These are phyloP conservation scores for Oenanthe melanoleuca DNA, from an alignment of 2,113 vertebrate species.

Conservation along the genomic window DNA sequence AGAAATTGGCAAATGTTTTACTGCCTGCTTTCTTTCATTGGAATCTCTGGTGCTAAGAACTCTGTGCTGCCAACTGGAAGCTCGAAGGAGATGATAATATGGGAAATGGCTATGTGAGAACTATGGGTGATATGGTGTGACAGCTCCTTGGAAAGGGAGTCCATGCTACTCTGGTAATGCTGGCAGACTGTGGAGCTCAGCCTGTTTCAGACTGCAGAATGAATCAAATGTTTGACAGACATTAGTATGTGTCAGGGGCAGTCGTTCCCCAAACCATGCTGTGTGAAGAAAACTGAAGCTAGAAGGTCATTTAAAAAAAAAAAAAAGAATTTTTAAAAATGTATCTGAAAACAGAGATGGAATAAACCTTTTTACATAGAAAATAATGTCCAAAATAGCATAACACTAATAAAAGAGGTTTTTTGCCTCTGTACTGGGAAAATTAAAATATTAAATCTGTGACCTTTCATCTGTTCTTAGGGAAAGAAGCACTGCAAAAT, in stretches of 20 bases:
- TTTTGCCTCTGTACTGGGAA: neutral
- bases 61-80: neutral
- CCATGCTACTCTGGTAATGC: neutral
- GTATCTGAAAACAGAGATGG: neutral
- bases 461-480: neutral
- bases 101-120: neutral
- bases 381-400: neutral
- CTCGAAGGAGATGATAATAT: neutral
- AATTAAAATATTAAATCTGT: neutral
- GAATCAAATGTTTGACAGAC: slow-evolving; percentile 9
- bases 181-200: neutral
- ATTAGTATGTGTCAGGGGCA: neutral
- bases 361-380: neutral
- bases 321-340: neutral
- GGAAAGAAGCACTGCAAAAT: neutral
- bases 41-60: neutral
- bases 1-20: neutral
- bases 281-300: neutral
- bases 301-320: neutral
- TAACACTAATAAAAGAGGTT: neutral
- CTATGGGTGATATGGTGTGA: neutral
- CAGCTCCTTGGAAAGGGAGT: neutral
- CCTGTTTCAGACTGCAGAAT: slow-evolving; percentile 28
- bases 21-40: neutral
- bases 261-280: neutral